A percentile compares a stretch with the other conserved stretches of the same genome.
These are phyloP conservation scores for Cheilosia variabilis DNA, from an alignment of 2,888 invertebrate genomes.

Conservation along the genomic window DNA sequence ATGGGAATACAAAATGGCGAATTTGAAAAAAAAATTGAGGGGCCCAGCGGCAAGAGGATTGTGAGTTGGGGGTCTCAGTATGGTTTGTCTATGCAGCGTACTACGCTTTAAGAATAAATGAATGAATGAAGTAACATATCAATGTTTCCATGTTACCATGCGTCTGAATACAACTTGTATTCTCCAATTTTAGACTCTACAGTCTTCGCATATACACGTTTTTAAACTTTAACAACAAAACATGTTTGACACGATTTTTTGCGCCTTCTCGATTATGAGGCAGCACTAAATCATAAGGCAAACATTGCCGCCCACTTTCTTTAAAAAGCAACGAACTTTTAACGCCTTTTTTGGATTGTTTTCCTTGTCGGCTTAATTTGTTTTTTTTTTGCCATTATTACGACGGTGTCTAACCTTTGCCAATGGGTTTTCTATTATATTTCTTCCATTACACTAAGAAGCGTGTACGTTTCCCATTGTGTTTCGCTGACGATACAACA, in stretches of 20 bases:
- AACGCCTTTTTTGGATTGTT: conserved; percentile 36
- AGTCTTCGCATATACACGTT: neutral
- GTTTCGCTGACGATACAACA: conserved; percentile 6
- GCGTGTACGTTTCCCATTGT: conserved; percentile 49
- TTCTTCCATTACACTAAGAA: conserved; percentile 39
- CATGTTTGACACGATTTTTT: neutral
- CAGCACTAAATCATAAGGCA: neutral
- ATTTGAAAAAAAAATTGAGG: too few relatives aligned
- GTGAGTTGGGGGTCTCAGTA: too few relatives aligned
- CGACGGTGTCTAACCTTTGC: conserved; percentile 52
- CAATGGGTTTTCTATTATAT: conserved; percentile 57
- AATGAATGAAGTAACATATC: neutral
- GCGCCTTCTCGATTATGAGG: neutral
- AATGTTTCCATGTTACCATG: neutral
- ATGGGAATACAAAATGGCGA: too few relatives aligned
- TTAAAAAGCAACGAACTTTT: conserved; percentile 54
- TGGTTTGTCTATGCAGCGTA: too few relatives aligned
- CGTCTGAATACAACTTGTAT: neutral
- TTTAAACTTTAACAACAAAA: neutral
- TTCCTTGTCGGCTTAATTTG: neutral
- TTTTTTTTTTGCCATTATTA: conserved; percentile 1
- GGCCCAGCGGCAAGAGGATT: too few relatives aligned
- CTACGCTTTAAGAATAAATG: too few relatives aligned
- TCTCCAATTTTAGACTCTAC: neutral
- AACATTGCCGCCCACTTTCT: conserved; percentile 48